Evolutionary conservation across 2,797 vertebrate genomes (phyloP).

Genomic region (Pogonophryne albipinna): DNA sequence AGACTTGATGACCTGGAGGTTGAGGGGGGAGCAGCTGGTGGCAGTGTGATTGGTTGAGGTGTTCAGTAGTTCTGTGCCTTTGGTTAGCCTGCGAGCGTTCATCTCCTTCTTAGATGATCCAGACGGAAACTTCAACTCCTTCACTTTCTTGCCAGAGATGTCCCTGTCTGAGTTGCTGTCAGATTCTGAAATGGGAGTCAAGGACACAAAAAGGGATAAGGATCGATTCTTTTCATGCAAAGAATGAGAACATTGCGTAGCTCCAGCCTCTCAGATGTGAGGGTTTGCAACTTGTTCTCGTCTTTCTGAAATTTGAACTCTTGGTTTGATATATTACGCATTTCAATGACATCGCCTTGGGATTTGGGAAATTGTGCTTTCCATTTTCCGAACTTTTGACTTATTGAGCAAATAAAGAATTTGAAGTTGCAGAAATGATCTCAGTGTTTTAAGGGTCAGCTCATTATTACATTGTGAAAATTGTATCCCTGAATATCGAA

Average conservation of each 20-base stretch:
- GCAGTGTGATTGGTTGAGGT: constrained; percentile 87
- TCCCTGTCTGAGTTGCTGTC: constrained; percentile 98
- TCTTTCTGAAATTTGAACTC: neutral
- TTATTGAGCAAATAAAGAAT: constrained; percentile 2
- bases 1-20: constrained; percentile 94
- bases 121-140: constrained; percentile 89
- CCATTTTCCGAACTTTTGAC: neutral
- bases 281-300: constrained; percentile 9
- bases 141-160: constrained; percentile 93
- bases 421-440: neutral
- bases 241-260: neutral
- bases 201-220: neutral
- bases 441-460: constrained; percentile 4
- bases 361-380: neutral
- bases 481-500: neutral
- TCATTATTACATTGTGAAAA: constrained; percentile 10
- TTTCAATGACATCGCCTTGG: neutral
- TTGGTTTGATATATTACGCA: neutral
- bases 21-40: constrained; percentile 89
- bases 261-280: neutral
- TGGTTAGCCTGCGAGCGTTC: constrained; percentile 88
- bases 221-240: neutral
- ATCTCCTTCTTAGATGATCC: constrained; percentile 92
- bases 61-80: constrained; percentile 90
- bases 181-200: constrained; percentile 87